Base-by-base conservation (phyloP, 2,797 vertebrate species). In the Molossus alvarezi region DNA sequence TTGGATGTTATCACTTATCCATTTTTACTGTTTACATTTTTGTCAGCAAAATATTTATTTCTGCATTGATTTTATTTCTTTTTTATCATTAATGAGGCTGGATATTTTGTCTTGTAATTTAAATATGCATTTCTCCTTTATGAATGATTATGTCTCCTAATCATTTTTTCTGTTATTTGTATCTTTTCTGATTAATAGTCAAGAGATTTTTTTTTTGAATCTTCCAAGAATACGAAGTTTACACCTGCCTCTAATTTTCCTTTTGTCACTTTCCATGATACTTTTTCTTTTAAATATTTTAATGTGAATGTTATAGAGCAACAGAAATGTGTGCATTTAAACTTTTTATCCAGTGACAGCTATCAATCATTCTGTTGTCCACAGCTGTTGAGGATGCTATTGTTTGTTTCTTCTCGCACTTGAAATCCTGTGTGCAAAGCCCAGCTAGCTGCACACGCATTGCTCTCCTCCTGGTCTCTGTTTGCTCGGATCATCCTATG, bases 251-350 rank as follows among this genome's bases (percentile, higher is more conserved):
- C 4, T 67, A 25, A 23, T 80, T 2, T 87, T 62, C 21, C 25
- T 79, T 91, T 71, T 17, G 60, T 81, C 45, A 27, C 87, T 76
- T 71, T 21, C 8, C 37, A 23, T 90, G 9, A 41, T 29, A 20
- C 17, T n/a, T 80, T 88, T 88, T 65, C 33, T 53, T 90, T 65
- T 73, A 73, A 64, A 29, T 45, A 87, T 60, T 95, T 80, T 3
- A 64, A 5, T 45, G 60, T 65, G 12, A 2, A 27, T 80, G 9
- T 45, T 76, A 85, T 20, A 17, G 15, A 65, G n/a, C n/a, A 69
- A 69, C 5, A 64, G 4, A 58, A 73, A 23, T 76, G 29, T 55
- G 12, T 79, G 15, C 10, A 4, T 41, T 72, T 69, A 72, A 60
- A 41, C 1, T 15, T n/a, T 55, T 53, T 57, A 48, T 48, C 3